phyloP scores from a whole-genome alignment of 53 echinoderm and acorn worm species.

The Apostichopus leukothele region DNA sequence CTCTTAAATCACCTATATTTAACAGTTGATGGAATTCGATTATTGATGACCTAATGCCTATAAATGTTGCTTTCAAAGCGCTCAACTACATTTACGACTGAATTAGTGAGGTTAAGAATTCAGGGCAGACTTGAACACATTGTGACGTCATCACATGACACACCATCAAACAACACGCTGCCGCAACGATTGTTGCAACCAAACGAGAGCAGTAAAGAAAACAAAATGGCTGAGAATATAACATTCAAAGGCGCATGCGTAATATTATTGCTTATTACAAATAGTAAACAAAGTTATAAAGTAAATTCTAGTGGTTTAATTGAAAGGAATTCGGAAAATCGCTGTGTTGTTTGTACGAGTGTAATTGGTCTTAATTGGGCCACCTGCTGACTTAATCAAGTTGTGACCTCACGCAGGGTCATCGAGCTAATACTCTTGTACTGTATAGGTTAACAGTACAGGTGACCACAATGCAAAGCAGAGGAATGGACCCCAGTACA shows the following conservation, averaged over 20 bases:
- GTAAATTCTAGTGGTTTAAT: conserved; percentile 3
- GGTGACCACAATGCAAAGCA: neutral
- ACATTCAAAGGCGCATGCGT: neutral
- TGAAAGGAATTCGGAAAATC: conserved; percentile 21
- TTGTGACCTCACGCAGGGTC: neutral
- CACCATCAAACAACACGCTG: neutral
- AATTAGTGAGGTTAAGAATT: too few species aligned
- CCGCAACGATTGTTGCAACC: neutral
- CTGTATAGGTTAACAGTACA: neutral
- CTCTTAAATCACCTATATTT: too few species aligned
- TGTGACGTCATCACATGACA: neutral
- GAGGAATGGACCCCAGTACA: too few species aligned
- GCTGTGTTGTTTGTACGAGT: conserved; percentile 8
- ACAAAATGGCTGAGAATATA: too few species aligned
- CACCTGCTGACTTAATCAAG: conserved; percentile 12
- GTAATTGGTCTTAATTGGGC: conserved; percentile 30
- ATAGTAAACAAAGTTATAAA: neutral
- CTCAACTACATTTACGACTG: too few species aligned
- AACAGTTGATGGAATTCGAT: too few species aligned
- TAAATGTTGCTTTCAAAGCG: too few species aligned
- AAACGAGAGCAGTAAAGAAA: too few species aligned
- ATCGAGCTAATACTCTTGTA: neutral
- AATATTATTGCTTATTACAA: neutral
- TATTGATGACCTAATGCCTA: too few species aligned
- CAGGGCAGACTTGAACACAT: too few species aligned